These are phyloP conservation scores for Lordiphosa mommai DNA, from an alignment of 1,140 invertebrate genomes.

Conservation along the genomic window DNA sequence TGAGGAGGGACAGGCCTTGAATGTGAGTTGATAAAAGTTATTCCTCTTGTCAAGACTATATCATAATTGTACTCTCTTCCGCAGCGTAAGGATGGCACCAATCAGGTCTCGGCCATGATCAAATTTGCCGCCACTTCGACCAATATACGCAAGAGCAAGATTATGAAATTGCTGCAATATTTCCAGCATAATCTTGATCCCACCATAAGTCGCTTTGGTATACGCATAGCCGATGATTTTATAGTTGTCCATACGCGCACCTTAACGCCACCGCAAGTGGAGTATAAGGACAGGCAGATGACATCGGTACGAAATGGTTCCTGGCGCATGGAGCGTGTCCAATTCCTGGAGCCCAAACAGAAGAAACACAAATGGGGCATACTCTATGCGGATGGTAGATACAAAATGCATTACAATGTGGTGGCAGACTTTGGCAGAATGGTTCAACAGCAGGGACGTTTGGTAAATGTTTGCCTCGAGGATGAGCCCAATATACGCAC, in stretches of 20 bases:
- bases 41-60: background rate
- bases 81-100: conserved; percentile 80
- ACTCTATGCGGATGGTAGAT: conserved; percentile 12
- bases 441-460: background rate
- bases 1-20: conserved; percentile 82
- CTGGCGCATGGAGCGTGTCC: conserved; percentile 42
- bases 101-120: conserved; percentile 85
- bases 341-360: conserved; percentile 27
- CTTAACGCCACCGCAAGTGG: conserved; percentile 81
- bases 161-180: conserved; percentile 81
- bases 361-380: conserved; percentile 63
- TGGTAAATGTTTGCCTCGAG: conserved; percentile 20
- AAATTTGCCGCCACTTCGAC: conserved; percentile 83
- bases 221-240: conserved; percentile 81
- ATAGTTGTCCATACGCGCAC: conserved; percentile 82
- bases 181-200: conserved; percentile 80
- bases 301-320: conserved; percentile 30
- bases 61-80: background rate
- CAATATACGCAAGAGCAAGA: conserved; percentile 82
- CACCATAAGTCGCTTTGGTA: conserved; percentile 82
- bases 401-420: conserved; percentile 11
- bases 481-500: conserved; percentile 18
- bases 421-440: conserved; percentile 16
- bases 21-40: conserved; percentile 29
- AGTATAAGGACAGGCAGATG: conserved; percentile 73